Percentiles rank a stretch among this genome's conserved stretches.
Conservation (phyloP, 2,797 vertebrate species). For the Synanceia verrucosa region DNA sequence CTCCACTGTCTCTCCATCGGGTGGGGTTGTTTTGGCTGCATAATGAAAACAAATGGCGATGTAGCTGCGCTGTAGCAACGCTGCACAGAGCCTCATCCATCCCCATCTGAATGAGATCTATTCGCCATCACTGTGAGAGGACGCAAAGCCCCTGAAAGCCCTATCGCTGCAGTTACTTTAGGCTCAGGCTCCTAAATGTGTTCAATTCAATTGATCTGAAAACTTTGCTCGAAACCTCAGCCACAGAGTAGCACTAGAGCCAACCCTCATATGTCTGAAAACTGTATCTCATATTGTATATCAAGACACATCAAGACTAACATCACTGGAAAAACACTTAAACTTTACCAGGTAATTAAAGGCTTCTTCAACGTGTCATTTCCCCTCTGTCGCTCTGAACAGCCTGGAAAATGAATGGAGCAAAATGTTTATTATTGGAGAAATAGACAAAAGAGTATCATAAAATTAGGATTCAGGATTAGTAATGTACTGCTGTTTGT, state of each 20-base stretch:
- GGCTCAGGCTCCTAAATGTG: not conserved
- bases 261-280: not conserved
- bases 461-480: too few species aligned
- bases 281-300: too few species aligned
- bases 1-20: not conserved
- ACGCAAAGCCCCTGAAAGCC: conserved; percentile 1
- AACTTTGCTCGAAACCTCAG: not conserved
- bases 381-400: too few species aligned
- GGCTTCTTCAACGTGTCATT: too few species aligned
- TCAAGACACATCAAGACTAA: not conserved
- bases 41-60: conserved; percentile 77
- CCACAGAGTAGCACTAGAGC: not conserved
- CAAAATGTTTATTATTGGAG: too few species aligned
- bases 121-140: conserved; percentile 19
- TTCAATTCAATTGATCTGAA: not conserved
- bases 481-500: too few species aligned
- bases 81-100: conserved; percentile 58
- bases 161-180: not conserved
- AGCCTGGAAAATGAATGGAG: too few species aligned
- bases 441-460: too few species aligned
- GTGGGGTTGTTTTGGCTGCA: conserved; percentile 22
- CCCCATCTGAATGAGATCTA: conserved; percentile 56
- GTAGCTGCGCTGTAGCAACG: conserved; percentile 21
- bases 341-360: too few species aligned
- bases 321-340: too few species aligned